Base-by-base conservation (phyloP, 2,797 vertebrate species). In the Sitta carolinensis region DNA sequence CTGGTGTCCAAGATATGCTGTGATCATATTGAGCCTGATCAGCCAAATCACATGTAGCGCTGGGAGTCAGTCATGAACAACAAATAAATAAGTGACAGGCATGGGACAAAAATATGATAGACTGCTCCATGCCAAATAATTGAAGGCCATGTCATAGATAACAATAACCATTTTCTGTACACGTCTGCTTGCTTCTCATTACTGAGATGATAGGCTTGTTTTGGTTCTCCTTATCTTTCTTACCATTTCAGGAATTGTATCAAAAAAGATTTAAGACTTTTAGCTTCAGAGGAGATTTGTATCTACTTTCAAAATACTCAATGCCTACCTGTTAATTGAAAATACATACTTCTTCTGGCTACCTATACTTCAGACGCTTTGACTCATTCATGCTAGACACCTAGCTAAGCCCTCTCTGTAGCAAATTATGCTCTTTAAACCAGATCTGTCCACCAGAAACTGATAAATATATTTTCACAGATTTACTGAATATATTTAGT, bases 91-190 rank as follows among this genome's bases (percentile, higher is more conserved):
- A 69, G 55, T 3, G 11, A 81, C 38, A 69, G 27, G 74, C 89
- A 90, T 58, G 50, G 61, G 90, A 93, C 76, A 91, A 90, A 94
- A 93, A 91, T 78, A 91, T 30, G 51, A 79, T 3, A 72, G 63
- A 69, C 30, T 19, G 9, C 73, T 72, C 48, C 52, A 74, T 32
- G 88, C 36, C 85, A 94, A 84, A 81, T 79, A 88, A 69, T 51
- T 76, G 74, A 86, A 86, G 83, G 58, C 55, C 27, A 17, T 5
- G 59, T 86, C 77, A 84, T 5, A 84, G 55, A 62, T 58, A 95
- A 86, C 73, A 90, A 22, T 23, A 90, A 61, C 55, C 87, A 4
- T 82, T 91, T 75, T 88, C 51, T 73, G 52, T 34, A 51, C 36
- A 11, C 29, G 16, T 22, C 82, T 83, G 36, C 57, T 62, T 74